phyloP scores from a whole-genome alignment of 2,797 vertebrate species.

The Enteromius treurensis region DNA sequence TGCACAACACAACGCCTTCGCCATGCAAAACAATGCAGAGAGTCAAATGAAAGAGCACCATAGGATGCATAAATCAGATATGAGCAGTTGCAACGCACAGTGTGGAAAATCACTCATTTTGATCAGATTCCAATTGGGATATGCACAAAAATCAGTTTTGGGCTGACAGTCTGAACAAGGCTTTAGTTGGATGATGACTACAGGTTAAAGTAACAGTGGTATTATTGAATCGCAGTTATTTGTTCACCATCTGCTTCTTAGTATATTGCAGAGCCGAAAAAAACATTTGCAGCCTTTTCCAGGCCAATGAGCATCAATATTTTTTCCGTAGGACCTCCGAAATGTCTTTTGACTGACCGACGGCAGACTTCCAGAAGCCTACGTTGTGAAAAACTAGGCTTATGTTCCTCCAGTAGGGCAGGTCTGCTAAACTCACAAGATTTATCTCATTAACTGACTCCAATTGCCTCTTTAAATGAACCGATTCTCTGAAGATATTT shows the following conservation, averaged over 20 bases:
- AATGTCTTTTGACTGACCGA: not conserved
- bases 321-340: not conserved
- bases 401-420: not conserved
- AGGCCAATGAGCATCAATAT: not conserved
- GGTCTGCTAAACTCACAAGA: not conserved
- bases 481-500: conserved; percentile 2
- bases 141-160: not conserved
- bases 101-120: not conserved
- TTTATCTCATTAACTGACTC: conserved; percentile 1
- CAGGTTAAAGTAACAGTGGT: not conserved
- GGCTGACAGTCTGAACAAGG: not conserved
- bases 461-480: not conserved
- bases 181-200: not conserved
- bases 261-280: not conserved
- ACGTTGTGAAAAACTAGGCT: not conserved
- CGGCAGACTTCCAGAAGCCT: not conserved
- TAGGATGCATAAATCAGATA: not conserved
- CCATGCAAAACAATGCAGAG: not conserved
- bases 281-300: not conserved
- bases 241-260: not conserved
- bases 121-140: not conserved
- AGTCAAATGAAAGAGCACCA: not conserved
- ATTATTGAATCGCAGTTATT: not conserved
- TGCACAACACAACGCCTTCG: not conserved
- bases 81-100: not conserved